Percentiles rank a stretch among this genome's conserved stretches.
Evolutionary conservation across 2,113 vertebrate species (phyloP).

Genomic region (Leptobrachium leishanense): DNA sequence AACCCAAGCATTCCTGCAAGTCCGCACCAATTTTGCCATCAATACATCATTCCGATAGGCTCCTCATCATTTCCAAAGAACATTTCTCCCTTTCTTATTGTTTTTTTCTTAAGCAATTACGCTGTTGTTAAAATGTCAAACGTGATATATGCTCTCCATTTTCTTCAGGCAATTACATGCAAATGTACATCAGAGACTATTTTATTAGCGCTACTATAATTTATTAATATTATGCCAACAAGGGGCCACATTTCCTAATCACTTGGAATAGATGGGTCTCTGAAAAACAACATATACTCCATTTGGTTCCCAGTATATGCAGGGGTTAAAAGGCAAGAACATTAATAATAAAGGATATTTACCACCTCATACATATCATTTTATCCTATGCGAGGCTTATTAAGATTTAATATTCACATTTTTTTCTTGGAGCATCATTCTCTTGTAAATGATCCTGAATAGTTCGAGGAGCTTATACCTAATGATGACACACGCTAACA

Average conservation of each 20-base stretch:
- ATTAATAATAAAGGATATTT: too few species aligned
- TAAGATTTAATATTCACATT: background rate
- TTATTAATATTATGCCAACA: conserved; percentile 35
- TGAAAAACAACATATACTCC: background rate
- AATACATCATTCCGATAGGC: too few species aligned
- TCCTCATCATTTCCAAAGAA: too few species aligned
- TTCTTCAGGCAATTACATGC: conserved; percentile 35
- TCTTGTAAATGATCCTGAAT: background rate
- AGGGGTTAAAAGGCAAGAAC: too few species aligned
- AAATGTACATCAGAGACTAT: conserved; percentile 5
- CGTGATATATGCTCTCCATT: conserved; percentile 23
- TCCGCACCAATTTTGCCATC: too few species aligned
- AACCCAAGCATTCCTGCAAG: too few species aligned
- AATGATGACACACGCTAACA: background rate
- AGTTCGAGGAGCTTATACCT: background rate
- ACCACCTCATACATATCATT: too few species aligned
- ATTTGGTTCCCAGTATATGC: background rate
- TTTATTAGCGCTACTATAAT: conserved; percentile 9
- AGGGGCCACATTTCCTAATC: conserved; percentile 11
- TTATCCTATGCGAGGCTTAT: too few species aligned
- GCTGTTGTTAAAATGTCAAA: conserved; percentile 41
- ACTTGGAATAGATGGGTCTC: conserved; percentile 1
- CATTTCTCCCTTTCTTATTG: background rate
- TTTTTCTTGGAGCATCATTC: background rate
- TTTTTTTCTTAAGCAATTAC: conserved; percentile 24